A percentile compares a stretch with the other conserved stretches of the same genome.
Evolutionary conservation across 2,797 vertebrate species (phyloP).

Genomic region (Anas georgica): DNA sequence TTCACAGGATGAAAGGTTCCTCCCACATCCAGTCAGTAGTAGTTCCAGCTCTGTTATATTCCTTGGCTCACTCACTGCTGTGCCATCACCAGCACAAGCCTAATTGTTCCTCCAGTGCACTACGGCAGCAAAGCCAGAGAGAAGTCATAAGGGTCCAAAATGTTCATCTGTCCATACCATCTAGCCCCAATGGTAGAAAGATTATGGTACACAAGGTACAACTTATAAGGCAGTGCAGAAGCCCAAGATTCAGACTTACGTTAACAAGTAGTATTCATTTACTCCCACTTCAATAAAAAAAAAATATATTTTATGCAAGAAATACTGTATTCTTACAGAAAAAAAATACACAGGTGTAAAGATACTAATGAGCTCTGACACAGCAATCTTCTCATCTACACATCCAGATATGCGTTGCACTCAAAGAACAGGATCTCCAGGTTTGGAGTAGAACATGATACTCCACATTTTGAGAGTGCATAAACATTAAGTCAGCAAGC

Average conservation of each 20-base stretch:
- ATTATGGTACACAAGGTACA: not conserved
- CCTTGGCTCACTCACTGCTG: not conserved
- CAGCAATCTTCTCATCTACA: not conserved
- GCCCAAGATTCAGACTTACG: not conserved
- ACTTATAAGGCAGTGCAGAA: not conserved
- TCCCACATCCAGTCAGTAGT: slow-evolving; percentile 3
- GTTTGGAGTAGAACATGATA: not conserved
- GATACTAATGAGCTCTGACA: not conserved
- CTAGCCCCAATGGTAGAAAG: not conserved
- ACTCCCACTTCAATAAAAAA: not conserved
- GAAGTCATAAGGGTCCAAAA: not conserved
- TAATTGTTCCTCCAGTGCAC: not conserved
- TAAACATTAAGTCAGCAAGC: not conserved
- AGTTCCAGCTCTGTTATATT: not conserved
- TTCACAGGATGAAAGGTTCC: not conserved
- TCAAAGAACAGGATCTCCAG: not conserved
- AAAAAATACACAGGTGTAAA: not conserved
- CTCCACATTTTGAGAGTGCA: not conserved
- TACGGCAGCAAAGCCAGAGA: not conserved
- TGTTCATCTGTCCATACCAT: not conserved
- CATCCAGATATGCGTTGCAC: not conserved
- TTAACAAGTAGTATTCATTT: not conserved
- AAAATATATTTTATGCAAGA: not conserved
- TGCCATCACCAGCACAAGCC: not conserved
- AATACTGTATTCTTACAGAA: not conserved